Conservation (phyloP, 2,113 vertebrate genomes). For the Corythornis cristatus region DNA sequence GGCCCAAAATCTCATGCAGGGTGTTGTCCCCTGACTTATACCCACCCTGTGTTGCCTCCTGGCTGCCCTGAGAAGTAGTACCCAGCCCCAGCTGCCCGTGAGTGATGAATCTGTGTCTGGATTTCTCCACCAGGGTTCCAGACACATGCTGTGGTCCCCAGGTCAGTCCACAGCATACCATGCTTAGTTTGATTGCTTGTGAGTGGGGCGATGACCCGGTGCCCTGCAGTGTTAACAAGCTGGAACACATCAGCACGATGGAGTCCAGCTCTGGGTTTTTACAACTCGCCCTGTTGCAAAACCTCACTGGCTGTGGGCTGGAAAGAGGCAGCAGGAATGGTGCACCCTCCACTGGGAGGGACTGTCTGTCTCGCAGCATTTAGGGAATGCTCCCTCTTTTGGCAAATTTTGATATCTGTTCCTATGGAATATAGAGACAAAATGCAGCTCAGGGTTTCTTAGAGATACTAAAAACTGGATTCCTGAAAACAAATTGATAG, state of each 20-base stretch:
- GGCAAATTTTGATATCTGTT: neutral
- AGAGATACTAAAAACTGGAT: neutral
- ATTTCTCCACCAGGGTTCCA: neutral
- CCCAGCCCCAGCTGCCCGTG: neutral
- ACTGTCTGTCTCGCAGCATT: accelerated
- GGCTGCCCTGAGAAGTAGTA: neutral
- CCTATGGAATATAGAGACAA: neutral
- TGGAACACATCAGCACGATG: accelerated
- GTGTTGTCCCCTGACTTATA: neutral
- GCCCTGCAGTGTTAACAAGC: neutral
- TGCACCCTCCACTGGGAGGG: neutral
- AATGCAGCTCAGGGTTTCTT: neutral
- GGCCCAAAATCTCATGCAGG: neutral
- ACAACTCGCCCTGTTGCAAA: neutral
- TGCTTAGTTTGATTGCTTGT: accelerated
- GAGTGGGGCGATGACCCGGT: neutral
- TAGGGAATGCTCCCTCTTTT: neutral
- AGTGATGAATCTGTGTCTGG: neutral
- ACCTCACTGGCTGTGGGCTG: neutral
- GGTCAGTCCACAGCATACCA: neutral
- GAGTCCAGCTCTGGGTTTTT: neutral
- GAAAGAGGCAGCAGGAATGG: neutral
- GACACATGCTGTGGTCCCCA: neutral
- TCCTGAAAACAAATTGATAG: neutral
- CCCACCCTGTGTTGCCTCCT: neutral